Percentiles rank a stretch among this genome's conserved stretches.
Conservation (phyloP, 2,888 invertebrate genomes). For the Ormyrus labotus region DNA sequence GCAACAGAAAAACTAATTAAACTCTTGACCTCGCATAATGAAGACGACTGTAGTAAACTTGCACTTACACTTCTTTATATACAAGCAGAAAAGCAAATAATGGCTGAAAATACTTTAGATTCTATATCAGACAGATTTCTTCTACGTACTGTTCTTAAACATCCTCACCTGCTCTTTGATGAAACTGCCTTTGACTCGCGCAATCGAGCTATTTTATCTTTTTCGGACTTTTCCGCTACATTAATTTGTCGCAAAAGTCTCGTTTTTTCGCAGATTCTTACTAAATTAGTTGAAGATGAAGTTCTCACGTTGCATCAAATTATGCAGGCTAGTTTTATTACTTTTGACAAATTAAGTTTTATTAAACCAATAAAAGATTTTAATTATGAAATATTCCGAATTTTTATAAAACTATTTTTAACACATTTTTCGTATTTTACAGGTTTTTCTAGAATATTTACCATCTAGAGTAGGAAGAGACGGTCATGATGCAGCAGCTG, state of each 20-base stretch:
- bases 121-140: slow-evolving; percentile 75
- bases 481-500: slow-evolving; percentile 72
- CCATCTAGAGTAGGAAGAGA: slow-evolving; percentile 81
- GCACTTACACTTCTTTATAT: slow-evolving; percentile 77
- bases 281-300: slow-evolving; percentile 75
- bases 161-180: slow-evolving; percentile 78
- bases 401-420: neutral
- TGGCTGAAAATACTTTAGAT: slow-evolving; percentile 76
- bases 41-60: slow-evolving; percentile 73
- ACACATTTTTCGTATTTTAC: slow-evolving; percentile 63
- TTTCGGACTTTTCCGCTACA: slow-evolving; percentile 78
- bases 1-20: slow-evolving; percentile 78
- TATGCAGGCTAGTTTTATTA: slow-evolving; percentile 72
- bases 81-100: slow-evolving; percentile 77
- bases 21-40: slow-evolving; percentile 71
- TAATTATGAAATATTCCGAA: neutral
- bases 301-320: slow-evolving; percentile 75
- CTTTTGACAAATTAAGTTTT: neutral
- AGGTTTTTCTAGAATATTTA: slow-evolving; percentile 82
- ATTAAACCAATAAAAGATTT: neutral
- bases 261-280: slow-evolving; percentile 76
- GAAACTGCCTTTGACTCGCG: slow-evolving; percentile 72
- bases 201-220: slow-evolving; percentile 72
- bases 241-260: slow-evolving; percentile 77
- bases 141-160: slow-evolving; percentile 73